Percentiles rank a stretch among this genome's conserved stretches.
These are phyloP conservation scores for Nipponacmea schrenckii DNA, from an alignment of 2,888 invertebrate genomes.

Conservation along the genomic window DNA sequence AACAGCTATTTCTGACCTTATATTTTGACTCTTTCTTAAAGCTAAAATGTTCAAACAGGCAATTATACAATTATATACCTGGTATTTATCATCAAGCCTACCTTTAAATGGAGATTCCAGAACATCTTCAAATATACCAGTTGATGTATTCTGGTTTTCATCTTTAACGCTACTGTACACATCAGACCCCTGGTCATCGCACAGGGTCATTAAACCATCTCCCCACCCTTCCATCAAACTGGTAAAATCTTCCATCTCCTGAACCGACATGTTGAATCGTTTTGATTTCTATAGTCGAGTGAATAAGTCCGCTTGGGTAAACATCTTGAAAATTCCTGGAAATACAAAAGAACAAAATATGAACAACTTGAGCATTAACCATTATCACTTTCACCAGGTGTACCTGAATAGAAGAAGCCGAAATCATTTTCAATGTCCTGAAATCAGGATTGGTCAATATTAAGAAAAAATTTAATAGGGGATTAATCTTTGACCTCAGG, in stretches of 20 bases:
- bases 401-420: too few species aligned
- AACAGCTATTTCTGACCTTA: neutral
- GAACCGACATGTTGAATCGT: constrained; percentile 27
- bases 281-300: constrained; percentile 1
- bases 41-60: neutral
- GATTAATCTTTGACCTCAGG: neutral
- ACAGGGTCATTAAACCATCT: constrained; percentile 31
- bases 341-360: constrained; percentile 5
- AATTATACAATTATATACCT: neutral
- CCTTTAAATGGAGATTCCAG: neutral
- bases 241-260: constrained; percentile 34
- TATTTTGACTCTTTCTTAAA: neutral
- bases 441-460: too few species aligned
- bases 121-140: neutral
- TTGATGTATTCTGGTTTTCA: neutral
- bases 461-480: too few species aligned
- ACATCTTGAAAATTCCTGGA: constrained; percentile 30
- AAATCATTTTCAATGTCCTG: too few species aligned
- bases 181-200: constrained; percentile 30
- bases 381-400: too few species aligned
- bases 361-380: neutral
- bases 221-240: constrained; percentile 31
- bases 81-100: neutral
- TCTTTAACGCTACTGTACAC: constrained; percentile 27
- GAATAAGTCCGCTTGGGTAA: constrained; percentile 20